phyloP scores from a whole-genome alignment of 2,888 invertebrate species.

The Drosophila mulleri region DNA sequence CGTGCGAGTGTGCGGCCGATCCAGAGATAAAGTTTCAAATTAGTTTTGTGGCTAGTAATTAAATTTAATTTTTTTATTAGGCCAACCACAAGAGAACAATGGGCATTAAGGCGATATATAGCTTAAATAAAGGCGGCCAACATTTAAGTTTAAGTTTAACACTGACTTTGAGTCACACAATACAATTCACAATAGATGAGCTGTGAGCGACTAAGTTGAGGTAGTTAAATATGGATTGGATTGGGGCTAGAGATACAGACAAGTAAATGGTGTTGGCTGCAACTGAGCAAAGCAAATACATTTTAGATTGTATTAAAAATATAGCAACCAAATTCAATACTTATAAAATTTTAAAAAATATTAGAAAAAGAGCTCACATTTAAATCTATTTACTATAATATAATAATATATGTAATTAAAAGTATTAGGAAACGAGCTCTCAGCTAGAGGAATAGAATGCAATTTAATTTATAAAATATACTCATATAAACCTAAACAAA shows the following conservation, averaged over 20 bases:
- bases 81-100: conserved; percentile 54
- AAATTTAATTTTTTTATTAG: conserved; percentile 78
- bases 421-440: neutral
- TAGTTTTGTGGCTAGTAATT: conserved; percentile 78
- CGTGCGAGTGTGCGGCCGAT: conserved; percentile 50
- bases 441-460: no score
- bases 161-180: neutral
- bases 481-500: neutral
- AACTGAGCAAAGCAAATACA: no score
- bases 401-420: no score
- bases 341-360: no score
- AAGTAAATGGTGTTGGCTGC: no score
- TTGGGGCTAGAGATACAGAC: no score
- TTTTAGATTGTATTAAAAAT: no score
- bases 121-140: conserved; percentile 35
- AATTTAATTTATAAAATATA: neutral
- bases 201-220: neutral
- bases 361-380: no score
- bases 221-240: neutral
- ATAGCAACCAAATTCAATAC: no score
- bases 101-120: conserved; percentile 15
- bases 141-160: conserved; percentile 7
- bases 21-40: conserved; percentile 75
- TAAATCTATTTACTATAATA: no score
- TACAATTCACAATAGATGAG: neutral